Percentiles rank a stretch among this genome's conserved stretches.
These are phyloP conservation scores for Lasioglossum albipes DNA, from an alignment of 1,140 invertebrate genomes.

Conservation along the genomic window DNA sequence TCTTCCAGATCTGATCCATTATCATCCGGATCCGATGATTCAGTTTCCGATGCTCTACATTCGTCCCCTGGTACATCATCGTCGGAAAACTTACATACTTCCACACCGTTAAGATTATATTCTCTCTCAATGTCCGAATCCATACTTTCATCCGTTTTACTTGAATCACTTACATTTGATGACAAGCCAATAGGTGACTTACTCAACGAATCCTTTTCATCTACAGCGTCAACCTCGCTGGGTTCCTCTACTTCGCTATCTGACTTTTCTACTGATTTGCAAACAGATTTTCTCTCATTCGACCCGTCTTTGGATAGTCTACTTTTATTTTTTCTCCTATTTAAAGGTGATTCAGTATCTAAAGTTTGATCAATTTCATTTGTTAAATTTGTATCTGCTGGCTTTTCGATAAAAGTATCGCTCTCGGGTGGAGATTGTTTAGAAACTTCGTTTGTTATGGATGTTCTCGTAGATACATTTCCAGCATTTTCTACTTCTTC, in stretches of 20 bases:
- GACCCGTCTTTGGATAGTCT: neutral
- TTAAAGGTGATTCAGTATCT: neutral
- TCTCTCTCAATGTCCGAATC: conserved; percentile 69
- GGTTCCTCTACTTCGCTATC: conserved; percentile 3
- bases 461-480: neutral
- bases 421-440: neutral
- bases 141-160: conserved; percentile 46
- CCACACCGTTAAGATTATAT: conserved; percentile 69
- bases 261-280: neutral
- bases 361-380: neutral
- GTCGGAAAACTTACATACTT: conserved; percentile 60
- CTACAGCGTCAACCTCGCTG: neutral
- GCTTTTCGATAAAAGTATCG: neutral
- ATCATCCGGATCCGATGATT: conserved; percentile 67
- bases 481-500: neutral
- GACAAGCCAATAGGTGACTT: neutral
- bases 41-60: conserved; percentile 71
- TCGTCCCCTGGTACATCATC: conserved; percentile 69
- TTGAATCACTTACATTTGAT: neutral
- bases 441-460: neutral
- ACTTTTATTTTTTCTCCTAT: neutral
- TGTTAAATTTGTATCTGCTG: neutral
- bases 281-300: conserved; percentile 9
- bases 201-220: conserved; percentile 21
- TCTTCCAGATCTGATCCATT: conserved; percentile 65